A percentile compares a stretch with the other conserved stretches of the same genome.
Evolutionary conservation across 2,888 invertebrate genomes (phyloP).

Genomic region (Eristalis arbustorum): DNA sequence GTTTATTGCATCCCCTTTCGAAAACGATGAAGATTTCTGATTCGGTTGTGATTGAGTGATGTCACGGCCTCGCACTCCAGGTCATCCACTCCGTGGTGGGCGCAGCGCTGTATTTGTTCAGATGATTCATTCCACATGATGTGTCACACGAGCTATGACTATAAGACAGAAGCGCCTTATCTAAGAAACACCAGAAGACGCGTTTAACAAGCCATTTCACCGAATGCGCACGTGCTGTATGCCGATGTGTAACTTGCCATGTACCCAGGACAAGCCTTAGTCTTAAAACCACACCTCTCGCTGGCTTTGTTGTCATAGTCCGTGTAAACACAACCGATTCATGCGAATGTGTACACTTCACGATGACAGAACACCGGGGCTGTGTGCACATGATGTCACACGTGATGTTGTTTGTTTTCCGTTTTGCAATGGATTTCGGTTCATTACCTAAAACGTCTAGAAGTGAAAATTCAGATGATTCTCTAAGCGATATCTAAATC

Average conservation of each 20-base stretch:
- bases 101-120: not conserved
- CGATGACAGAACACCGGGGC: not conserved
- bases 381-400: constrained; percentile 44
- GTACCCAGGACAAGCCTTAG: not conserved
- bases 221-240: not conserved
- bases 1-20: not conserved
- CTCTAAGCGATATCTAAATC: constrained; percentile 12
- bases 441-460: constrained; percentile 11
- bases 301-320: not conserved
- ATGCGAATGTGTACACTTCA: not conserved
- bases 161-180: not conserved
- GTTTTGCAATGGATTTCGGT: not conserved
- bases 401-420: constrained; percentile 11
- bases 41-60: not conserved
- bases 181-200: not conserved
- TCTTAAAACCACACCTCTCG: not conserved
- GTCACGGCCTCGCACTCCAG: not conserved
- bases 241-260: not conserved
- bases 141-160: not conserved
- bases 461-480: constrained; percentile 26
- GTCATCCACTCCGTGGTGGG: not conserved
- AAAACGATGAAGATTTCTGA: not conserved
- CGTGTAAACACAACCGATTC: not conserved
- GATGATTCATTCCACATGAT: not conserved
- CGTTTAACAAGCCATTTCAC: not conserved